Base-by-base conservation (phyloP, 2,888 invertebrate species). In the Acleris sparsana region DNA sequence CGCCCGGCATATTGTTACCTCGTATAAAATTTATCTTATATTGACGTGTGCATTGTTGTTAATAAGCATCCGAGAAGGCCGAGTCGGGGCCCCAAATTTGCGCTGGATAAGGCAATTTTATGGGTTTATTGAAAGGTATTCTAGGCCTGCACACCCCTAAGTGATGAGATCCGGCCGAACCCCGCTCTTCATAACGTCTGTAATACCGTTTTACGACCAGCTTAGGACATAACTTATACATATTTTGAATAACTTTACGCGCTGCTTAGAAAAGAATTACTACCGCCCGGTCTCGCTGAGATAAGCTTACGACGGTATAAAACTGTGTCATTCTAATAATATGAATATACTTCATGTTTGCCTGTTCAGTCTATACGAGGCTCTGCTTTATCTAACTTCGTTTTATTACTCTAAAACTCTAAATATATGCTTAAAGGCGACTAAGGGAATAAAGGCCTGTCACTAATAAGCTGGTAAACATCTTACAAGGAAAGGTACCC, bases 121-220 rank as follows among this genome's bases (percentile, higher is more conserved):
- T 85, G 80, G 82, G 84, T 79, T 87, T 88, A 88, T 88, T 88
- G 85, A 84, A 86, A 87, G 84, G 84, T 87, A 85, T 80, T 82
- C 84, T 83, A 80, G 78, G 78, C 82, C 69, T 67, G 83, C 78
- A 83, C 85, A 84, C 80, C 86, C 87, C 84, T 87, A 86, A 88
- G 85, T 88, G 87, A 89, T 89, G 89, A 86, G 88, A 87, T 88
- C 87, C 87, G 84, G 81, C 84, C 86, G 84, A 82, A 85, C 83
- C 88, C 86, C 80, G 81, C 85, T 85, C 86, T 86, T 82, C 86
- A 80, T 87, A 89, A 88, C 87, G 88, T 86, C 86, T 88, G 88
- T 89, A 89, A 90, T 89, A 87, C 87, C 80, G 83, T 88, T 91
- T 91, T 90, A 90, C 83, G 89, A 86, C 82, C 84, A 84, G 87